Conservation (phyloP, 2,888 invertebrate species). For the Geotrupes spiniger region DNA sequence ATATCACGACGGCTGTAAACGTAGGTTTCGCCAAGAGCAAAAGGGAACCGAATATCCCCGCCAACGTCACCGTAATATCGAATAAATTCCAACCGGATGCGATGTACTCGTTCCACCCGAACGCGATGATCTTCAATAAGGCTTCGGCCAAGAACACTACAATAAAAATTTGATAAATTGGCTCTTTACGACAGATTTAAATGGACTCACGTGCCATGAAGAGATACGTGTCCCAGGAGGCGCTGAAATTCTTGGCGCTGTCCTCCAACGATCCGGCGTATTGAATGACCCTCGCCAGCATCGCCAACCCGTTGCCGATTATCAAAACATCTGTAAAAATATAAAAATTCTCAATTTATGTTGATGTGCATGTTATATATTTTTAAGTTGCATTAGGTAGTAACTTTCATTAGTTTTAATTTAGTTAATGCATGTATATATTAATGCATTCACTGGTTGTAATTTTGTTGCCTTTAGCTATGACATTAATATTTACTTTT, state of each 20-base stretch:
- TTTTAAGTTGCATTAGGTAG: too few species aligned
- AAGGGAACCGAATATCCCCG: constrained; percentile 66
- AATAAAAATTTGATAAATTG: too few species aligned
- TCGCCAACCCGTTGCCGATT: constrained; percentile 69
- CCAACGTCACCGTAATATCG: constrained; percentile 68
- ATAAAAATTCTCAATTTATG: too few species aligned
- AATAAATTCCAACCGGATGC: constrained; percentile 85
- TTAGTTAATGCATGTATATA: too few species aligned
- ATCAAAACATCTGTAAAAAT: constrained; percentile 67
- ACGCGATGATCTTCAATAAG: constrained; percentile 66
- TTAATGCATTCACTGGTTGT: too few species aligned
- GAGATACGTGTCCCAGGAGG: constrained; percentile 74
- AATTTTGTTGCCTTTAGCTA: too few species aligned
- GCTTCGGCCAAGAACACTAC: constrained; percentile 79
- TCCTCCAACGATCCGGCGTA: constrained; percentile 59
- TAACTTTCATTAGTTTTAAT: too few species aligned
- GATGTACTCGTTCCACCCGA: constrained; percentile 70
- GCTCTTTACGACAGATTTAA: too few species aligned
- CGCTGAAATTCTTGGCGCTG: constrained; percentile 64
- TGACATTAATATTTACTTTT: too few species aligned
- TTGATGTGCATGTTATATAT: too few species aligned
- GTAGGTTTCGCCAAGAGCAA: constrained; percentile 64
- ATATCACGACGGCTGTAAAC: constrained; percentile 69
- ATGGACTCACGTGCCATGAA: constrained; percentile 63
- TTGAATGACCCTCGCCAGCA: constrained; percentile 68